Evolutionary conservation across 2,113 vertebrate species (phyloP).

Genomic region (Crotalus tigris): DNA sequence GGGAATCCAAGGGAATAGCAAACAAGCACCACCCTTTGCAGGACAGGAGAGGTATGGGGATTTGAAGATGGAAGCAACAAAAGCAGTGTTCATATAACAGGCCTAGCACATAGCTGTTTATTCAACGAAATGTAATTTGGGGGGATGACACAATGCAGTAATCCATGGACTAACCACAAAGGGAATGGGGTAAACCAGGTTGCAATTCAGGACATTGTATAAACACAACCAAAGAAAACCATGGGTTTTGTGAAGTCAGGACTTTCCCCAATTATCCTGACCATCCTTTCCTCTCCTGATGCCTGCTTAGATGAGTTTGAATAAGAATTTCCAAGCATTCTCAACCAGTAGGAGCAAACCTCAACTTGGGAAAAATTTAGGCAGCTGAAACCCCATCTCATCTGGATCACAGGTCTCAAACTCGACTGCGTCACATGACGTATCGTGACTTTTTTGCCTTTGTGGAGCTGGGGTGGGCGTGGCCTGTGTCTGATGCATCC

Average conservation of each 20-base stretch:
- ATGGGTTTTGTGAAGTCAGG: neutral
- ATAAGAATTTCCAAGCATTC: neutral
- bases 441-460: too few species aligned
- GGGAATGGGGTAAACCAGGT: neutral
- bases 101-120: neutral
- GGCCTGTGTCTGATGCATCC: too few species aligned
- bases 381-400: neutral
- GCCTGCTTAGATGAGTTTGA: neutral
- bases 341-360: neutral
- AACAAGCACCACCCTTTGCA: neutral
- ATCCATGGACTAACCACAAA: neutral
- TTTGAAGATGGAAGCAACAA: neutral
- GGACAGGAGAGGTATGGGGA: neutral
- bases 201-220: neutral
- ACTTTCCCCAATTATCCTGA: neutral
- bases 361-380: neutral
- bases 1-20: neutral
- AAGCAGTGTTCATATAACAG: neutral
- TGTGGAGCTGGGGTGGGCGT: too few species aligned
- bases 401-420: neutral
- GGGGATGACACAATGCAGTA: neutral
- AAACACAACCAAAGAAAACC: neutral
- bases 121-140: neutral
- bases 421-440: too few species aligned
- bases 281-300: neutral